Conservation (phyloP, 2,888 invertebrate genomes). For the Pyrocoelia pectoralis region DNA sequence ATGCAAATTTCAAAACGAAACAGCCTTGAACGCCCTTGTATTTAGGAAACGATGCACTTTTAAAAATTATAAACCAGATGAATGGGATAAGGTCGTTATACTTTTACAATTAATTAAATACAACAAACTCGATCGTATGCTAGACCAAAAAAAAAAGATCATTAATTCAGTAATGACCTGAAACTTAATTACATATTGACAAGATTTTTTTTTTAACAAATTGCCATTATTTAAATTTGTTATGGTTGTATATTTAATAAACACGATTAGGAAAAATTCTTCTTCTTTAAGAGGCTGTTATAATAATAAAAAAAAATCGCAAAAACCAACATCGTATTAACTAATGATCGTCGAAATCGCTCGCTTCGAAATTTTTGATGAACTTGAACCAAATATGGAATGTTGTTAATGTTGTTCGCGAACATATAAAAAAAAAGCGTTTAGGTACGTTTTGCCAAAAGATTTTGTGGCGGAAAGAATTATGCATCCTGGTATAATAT, state of each 20-base stretch:
- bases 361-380: background rate
- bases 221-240: conserved; percentile 1
- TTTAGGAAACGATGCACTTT: too few species aligned
- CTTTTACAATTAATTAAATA: too few species aligned
- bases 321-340: conserved; percentile 3
- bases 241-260: background rate
- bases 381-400: background rate
- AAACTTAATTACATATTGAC: conserved; percentile 1
- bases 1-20: too few species aligned
- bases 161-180: background rate
- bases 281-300: background rate
- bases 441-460: background rate
- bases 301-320: background rate
- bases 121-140: too few species aligned
- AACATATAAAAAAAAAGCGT: too few species aligned
- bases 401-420: background rate
- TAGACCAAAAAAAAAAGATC: background rate
- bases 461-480: background rate
- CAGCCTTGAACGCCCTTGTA: too few species aligned
- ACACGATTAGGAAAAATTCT: background rate
- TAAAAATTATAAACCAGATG: too few species aligned
- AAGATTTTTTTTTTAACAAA: background rate
- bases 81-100: too few species aligned
- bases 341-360: background rate
- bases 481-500: background rate